Conservation (phyloP, 2,797 vertebrate genomes). For the Psittacula echo region DNA sequence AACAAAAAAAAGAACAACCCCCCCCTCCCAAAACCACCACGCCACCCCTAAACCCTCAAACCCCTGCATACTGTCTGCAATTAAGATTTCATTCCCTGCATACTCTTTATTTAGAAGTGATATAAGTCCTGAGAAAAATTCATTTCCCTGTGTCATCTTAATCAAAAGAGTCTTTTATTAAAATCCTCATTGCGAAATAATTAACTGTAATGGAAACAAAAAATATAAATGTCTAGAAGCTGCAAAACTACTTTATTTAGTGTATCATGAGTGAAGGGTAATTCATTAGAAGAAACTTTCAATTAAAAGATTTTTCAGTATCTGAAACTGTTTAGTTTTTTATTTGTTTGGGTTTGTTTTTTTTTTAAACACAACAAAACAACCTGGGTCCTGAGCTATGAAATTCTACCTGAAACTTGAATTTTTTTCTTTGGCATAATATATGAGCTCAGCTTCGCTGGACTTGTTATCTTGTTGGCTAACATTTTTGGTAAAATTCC, state of each 20-base stretch:
- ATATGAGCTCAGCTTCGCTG: background rate
- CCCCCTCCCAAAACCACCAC: no score
- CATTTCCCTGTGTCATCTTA: background rate
- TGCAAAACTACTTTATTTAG: background rate
- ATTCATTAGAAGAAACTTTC: background rate
- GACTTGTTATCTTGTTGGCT: background rate
- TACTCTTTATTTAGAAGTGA: background rate
- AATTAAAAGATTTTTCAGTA: background rate
- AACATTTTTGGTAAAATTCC: background rate
- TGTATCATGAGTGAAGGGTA: background rate
- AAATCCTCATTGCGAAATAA: background rate
- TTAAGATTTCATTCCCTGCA: background rate
- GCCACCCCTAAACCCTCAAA: background rate
- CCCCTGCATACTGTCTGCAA: background rate
- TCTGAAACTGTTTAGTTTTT: background rate
- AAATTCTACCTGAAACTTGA: background rate
- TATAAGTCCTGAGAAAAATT: background rate
- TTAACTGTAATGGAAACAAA: background rate
- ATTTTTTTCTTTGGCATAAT: background rate
- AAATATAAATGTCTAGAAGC: background rate
- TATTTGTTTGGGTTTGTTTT: background rate
- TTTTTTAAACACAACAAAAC: no score
- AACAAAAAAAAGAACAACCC: background rate
- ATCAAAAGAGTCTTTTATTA: background rate
- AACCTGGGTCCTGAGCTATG: background rate